Evolutionary conservation across 2,888 invertebrate genomes (phyloP).

Genomic region (Chelonus formosanus): DNA sequence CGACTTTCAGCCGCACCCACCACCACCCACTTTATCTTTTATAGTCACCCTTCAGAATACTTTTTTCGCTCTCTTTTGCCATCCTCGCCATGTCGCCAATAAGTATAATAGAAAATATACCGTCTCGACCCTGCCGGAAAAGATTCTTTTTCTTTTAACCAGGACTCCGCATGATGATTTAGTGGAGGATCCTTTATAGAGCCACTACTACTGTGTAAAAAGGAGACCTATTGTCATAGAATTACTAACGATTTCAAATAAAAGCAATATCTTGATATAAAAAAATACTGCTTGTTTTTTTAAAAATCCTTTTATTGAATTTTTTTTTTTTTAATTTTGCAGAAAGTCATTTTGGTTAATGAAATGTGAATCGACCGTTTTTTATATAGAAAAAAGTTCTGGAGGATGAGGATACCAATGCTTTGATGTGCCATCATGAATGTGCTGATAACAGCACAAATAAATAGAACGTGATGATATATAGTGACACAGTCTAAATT

Average conservation of each 20-base stretch:
- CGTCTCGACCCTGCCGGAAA: conserved; percentile 24
- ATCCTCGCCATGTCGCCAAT: conserved; percentile 37
- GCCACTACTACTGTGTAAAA: conserved; percentile 7
- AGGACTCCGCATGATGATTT: conserved; percentile 25
- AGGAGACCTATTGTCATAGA: conserved; percentile 18
- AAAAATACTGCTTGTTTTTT: no score
- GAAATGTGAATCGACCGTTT: no score
- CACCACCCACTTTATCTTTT: conserved; percentile 31
- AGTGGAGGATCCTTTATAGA: conserved; percentile 12
- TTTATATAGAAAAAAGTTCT: no score
- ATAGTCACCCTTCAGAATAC: conserved; percentile 14
- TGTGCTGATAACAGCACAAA: no score
- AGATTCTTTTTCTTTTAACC: conserved; percentile 30
- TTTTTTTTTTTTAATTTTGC: no score
- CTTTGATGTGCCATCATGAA: no score
- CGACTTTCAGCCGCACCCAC: conserved; percentile 36
- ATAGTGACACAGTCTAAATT: no score
- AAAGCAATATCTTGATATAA: background rate
- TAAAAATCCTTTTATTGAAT: no score
- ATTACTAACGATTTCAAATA: conserved; percentile 18
- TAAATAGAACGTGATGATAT: no score
- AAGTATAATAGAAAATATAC: conserved; percentile 45
- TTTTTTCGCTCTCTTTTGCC: conserved; percentile 22
- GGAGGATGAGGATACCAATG: no score
- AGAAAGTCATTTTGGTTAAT: no score